phyloP scores from a whole-genome alignment of 2,888 invertebrate species.

The Psylliodes chrysocephalus region DNA sequence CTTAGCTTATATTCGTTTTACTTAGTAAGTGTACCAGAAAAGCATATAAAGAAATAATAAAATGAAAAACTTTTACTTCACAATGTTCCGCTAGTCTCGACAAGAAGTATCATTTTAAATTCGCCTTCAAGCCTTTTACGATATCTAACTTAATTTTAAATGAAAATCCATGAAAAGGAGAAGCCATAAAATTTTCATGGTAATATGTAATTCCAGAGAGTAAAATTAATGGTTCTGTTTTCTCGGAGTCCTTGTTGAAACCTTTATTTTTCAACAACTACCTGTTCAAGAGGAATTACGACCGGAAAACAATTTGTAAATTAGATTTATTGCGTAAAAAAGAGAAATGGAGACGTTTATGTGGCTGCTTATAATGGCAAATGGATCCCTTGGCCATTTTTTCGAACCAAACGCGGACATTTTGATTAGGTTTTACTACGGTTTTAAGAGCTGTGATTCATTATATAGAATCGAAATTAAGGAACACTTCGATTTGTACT shows the following conservation, averaged over 20 bases:
- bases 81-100: no score
- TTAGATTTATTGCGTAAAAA: constrained; percentile 40
- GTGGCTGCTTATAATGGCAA: constrained; percentile 8
- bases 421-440: neutral
- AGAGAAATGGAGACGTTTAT: constrained; percentile 32
- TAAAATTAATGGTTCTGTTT: constrained; percentile 37
- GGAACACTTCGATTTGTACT: no score
- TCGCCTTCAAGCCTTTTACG: neutral
- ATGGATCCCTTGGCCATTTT: constrained; percentile 3
- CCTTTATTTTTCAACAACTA: constrained; percentile 37
- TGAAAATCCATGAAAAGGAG: constrained; percentile 16
- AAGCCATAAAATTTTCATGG: constrained; percentile 30
- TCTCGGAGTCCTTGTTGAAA: constrained; percentile 26
- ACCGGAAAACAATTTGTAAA: constrained; percentile 43
- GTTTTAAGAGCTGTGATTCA: neutral
- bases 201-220: constrained; percentile 32
- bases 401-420: neutral
- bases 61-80: no score
- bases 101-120: neutral
- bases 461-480: no score
- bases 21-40: no score
- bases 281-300: constrained; percentile 38
- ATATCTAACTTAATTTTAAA: constrained; percentile 1
- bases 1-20: no score
- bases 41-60: no score